Conservation (phyloP, 2,113 vertebrate genomes). For the Taurulus bubalis region DNA sequence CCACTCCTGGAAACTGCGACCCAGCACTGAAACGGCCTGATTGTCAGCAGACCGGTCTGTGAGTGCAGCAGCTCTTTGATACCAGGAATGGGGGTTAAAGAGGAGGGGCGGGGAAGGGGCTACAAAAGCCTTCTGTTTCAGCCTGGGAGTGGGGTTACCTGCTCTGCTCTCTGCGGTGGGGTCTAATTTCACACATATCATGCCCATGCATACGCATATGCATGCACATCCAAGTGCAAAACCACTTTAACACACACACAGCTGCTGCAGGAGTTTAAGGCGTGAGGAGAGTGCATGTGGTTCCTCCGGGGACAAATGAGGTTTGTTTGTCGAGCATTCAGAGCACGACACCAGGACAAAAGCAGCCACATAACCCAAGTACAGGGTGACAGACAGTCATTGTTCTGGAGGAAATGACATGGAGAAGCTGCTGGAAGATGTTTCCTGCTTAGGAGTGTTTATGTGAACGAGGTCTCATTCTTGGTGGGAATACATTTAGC, state of each 20-base stretch:
- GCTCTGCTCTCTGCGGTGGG: conserved; percentile 54
- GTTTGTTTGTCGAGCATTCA: conserved; percentile 68
- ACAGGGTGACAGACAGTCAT: conserved; percentile 59
- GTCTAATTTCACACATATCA: conserved; percentile 76
- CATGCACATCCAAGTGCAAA: conserved; percentile 46
- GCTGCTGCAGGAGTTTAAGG: conserved; percentile 26
- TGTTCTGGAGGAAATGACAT: conserved; percentile 70
- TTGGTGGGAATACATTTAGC: conserved; percentile 22
- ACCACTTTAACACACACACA: background rate
- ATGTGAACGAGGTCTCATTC: conserved; percentile 19
- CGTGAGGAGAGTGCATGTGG: conserved; percentile 23
- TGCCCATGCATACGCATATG: conserved; percentile 55
- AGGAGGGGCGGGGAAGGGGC: conserved; percentile 43
- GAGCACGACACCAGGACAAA: conserved; percentile 61
- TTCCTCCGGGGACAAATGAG: conserved; percentile 56
- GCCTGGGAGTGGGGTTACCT: conserved; percentile 77
- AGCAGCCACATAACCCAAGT: conserved; percentile 62
- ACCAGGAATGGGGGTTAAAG: conserved; percentile 32
- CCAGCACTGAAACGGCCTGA: conserved; percentile 64
- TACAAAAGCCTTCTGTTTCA: conserved; percentile 83
- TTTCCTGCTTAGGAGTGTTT: conserved; percentile 53
- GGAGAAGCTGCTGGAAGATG: conserved; percentile 39
- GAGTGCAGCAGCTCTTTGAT: conserved; percentile 71
- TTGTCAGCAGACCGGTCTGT: conserved; percentile 66
- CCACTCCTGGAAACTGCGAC: conserved; percentile 50